Conservation (phyloP, 2,888 invertebrate species). For the Hyalella azteca region DNA sequence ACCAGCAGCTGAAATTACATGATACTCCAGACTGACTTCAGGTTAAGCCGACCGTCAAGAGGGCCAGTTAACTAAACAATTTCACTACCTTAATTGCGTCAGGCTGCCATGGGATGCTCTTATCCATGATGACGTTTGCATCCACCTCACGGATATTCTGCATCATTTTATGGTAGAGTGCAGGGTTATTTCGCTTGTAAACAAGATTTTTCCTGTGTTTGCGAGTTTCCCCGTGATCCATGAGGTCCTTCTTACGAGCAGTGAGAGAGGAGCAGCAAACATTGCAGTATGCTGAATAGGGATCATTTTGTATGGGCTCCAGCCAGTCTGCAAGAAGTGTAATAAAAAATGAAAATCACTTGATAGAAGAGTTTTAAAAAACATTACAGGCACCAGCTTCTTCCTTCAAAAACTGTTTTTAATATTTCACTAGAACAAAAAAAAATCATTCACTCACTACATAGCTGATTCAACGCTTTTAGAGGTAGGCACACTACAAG, state of each 20-base stretch:
- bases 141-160: slow-evolving; percentile 24
- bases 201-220: slow-evolving; percentile 30
- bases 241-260: slow-evolving; percentile 32
- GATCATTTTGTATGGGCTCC: slow-evolving; percentile 32
- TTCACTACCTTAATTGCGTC: slow-evolving; percentile 15
- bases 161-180: slow-evolving; percentile 35
- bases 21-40: too few species aligned
- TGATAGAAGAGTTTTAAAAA: too few species aligned
- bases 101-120: slow-evolving; percentile 4
- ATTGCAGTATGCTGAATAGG: slow-evolving; percentile 35
- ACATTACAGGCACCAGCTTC: too few species aligned
- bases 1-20: too few species aligned
- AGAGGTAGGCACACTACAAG: too few species aligned
- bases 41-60: not conserved
- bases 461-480: too few species aligned
- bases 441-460: too few species aligned
- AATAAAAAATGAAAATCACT: too few species aligned
- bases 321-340: slow-evolving; percentile 31
- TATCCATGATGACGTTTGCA: slow-evolving; percentile 33
- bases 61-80: not conserved
- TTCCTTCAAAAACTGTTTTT: too few species aligned
- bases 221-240: slow-evolving; percentile 33
- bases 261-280: slow-evolving; percentile 37
- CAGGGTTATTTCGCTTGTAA: slow-evolving; percentile 29
- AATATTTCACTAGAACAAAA: too few species aligned